A percentile compares a stretch with the other conserved stretches of the same genome.
These are phyloP conservation scores for Oxyura jamaicensis DNA, from an alignment of 2,113 vertebrate genomes.

Conservation along the genomic window DNA sequence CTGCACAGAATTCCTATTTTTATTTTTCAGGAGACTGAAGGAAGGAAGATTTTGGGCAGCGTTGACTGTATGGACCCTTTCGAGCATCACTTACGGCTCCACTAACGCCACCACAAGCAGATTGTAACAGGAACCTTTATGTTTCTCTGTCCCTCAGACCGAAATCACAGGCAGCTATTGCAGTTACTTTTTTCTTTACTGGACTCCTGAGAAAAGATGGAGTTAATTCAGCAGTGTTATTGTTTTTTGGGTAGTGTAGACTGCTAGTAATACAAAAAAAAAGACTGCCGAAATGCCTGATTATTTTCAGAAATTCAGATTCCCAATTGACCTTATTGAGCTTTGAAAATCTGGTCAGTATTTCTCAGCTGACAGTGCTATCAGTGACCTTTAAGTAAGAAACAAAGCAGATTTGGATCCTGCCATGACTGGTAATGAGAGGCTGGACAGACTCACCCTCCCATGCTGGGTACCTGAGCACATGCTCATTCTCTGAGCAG, in stretches of 20 bases:
- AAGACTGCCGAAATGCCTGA: background rate
- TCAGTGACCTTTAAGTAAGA: background rate
- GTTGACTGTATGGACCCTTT: background rate
- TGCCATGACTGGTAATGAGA: background rate
- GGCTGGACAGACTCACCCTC: background rate
- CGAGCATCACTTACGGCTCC: background rate
- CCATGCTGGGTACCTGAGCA: background rate
- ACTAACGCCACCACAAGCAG: background rate
- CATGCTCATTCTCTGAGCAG: fast-evolving
- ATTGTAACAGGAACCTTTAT: background rate
- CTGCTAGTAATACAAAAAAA: background rate
- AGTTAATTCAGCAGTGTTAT: background rate
- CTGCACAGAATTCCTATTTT: background rate
- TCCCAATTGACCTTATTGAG: background rate
- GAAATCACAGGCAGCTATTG: background rate
- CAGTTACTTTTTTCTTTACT: background rate
- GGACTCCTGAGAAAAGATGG: background rate
- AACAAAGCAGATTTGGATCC: background rate
- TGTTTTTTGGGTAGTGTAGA: background rate
- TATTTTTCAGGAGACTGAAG: background rate
- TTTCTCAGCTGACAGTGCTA: background rate
- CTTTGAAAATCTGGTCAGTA: background rate
- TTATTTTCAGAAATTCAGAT: background rate
- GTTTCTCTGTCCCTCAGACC: background rate
- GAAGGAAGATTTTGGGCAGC: background rate